Percentiles rank a stretch among this genome's conserved stretches.
Conservation (phyloP, 2,797 vertebrate species). For the Gymnocypris eckloni region DNA sequence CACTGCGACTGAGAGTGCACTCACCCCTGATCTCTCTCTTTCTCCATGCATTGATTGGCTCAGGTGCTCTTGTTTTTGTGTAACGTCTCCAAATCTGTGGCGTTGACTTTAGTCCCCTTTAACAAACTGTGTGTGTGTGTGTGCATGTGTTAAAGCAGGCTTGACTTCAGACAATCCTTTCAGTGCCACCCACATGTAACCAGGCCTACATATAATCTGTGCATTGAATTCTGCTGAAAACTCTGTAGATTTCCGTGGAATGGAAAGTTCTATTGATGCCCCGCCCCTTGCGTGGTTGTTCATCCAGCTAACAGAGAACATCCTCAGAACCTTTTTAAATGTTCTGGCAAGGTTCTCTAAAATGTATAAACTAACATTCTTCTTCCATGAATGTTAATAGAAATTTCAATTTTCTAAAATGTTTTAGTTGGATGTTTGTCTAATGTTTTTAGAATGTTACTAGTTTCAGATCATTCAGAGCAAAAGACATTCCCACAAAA, state of each 20-base stretch:
- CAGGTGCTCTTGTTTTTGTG: conserved; percentile 25
- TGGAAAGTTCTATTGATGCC: neutral
- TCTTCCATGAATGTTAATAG: neutral
- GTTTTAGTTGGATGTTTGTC: neutral
- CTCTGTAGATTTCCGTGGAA: neutral
- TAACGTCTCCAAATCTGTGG: neutral
- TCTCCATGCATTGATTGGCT: conserved; percentile 37
- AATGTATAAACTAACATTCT: neutral
- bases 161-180: neutral
- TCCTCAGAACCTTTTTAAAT: neutral
- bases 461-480: neutral
- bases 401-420: neutral
- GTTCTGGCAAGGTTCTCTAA: neutral
- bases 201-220: neutral
- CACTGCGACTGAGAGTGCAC: conserved; percentile 11
- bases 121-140: neutral
- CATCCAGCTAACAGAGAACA: neutral
- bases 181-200: neutral
- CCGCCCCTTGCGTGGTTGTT: neutral
- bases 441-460: neutral
- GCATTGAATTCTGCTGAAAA: neutral
- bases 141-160: conserved; percentile 13
- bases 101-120: neutral
- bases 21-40: conserved; percentile 27
- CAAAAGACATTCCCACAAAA: neutral